These are phyloP conservation scores for Drosophila borborema DNA, from an alignment of 2,888 invertebrate species.

Conservation along the genomic window DNA sequence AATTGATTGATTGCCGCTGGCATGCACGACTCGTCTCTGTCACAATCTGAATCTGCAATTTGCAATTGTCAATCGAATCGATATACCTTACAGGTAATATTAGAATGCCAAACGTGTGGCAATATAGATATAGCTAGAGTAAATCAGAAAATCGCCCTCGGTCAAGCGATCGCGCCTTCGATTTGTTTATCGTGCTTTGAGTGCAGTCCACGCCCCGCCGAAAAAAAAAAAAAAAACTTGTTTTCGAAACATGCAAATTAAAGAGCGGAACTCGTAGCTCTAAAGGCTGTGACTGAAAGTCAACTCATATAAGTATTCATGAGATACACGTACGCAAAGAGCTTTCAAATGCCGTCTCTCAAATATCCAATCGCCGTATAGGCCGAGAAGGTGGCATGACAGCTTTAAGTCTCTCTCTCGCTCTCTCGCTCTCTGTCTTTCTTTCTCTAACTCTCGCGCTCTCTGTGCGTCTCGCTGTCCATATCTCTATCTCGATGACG, in stretches of 20 bases:
- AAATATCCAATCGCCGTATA: constrained; percentile 64
- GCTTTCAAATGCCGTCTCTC: constrained; percentile 68
- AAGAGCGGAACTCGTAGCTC: constrained; percentile 43
- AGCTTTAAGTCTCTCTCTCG: constrained; percentile 46
- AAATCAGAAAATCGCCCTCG: constrained; percentile 50
- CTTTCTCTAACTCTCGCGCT: not conserved
- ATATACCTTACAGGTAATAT: constrained; percentile 57
- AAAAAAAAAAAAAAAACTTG: constrained; percentile 43
- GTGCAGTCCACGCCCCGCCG: constrained; percentile 63
- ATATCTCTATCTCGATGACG: constrained; percentile 36
- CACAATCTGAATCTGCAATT: constrained; percentile 2
- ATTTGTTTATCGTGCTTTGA: constrained; percentile 44
- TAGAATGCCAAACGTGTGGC: constrained; percentile 57
- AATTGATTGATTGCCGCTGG: constrained; percentile 52
- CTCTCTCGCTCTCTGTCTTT: not conserved
- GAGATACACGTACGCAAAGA: constrained; percentile 61
- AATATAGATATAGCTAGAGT: constrained; percentile 37
- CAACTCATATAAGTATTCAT: constrained; percentile 46
- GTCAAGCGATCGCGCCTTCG: constrained; percentile 56
- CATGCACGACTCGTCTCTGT: constrained; percentile 35
- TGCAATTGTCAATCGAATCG: constrained; percentile 33
- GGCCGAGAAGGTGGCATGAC: constrained; percentile 52
- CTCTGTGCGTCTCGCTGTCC: not conserved
- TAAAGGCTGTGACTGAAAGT: constrained; percentile 41
- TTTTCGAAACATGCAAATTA: constrained; percentile 76